Evolutionary conservation across 1,140 invertebrate species (phyloP).

Genomic region (Leptinotarsa defecta): DNA sequence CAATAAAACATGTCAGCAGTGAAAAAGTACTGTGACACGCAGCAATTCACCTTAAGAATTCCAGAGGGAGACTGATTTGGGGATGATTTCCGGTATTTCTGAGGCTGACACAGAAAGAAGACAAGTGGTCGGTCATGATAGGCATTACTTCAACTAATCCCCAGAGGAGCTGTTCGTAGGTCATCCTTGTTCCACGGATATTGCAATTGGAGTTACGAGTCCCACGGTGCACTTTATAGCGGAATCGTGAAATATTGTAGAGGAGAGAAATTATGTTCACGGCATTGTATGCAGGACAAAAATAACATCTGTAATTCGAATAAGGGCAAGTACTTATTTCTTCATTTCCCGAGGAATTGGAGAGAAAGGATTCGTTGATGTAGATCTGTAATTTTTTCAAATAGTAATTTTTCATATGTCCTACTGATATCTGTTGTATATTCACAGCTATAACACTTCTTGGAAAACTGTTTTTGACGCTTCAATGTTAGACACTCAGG

Average conservation of each 20-base stretch:
- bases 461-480: too few relatives aligned
- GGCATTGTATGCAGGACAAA: not conserved
- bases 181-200: not conserved
- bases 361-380: too few relatives aligned
- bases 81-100: not conserved
- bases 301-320: too few relatives aligned
- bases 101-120: not conserved
- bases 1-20: constrained; percentile 8
- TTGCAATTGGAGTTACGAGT: constrained; percentile 5
- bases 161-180: not conserved
- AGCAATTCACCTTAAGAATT: not conserved
- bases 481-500: too few relatives aligned
- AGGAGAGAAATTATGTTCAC: not conserved
- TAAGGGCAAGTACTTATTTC: too few relatives aligned
- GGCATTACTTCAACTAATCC: not conserved
- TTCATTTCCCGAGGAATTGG: too few relatives aligned
- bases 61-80: not conserved
- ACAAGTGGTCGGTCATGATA: constrained; percentile 1
- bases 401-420: too few relatives aligned
- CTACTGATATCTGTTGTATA: too few relatives aligned
- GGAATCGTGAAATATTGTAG: constrained; percentile 4
- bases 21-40: not conserved
- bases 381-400: too few relatives aligned
- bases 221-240: not conserved
- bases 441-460: too few relatives aligned